These are phyloP conservation scores for Ariolimax columbianus DNA, from an alignment of 2,888 invertebrate species.

Conservation along the genomic window DNA sequence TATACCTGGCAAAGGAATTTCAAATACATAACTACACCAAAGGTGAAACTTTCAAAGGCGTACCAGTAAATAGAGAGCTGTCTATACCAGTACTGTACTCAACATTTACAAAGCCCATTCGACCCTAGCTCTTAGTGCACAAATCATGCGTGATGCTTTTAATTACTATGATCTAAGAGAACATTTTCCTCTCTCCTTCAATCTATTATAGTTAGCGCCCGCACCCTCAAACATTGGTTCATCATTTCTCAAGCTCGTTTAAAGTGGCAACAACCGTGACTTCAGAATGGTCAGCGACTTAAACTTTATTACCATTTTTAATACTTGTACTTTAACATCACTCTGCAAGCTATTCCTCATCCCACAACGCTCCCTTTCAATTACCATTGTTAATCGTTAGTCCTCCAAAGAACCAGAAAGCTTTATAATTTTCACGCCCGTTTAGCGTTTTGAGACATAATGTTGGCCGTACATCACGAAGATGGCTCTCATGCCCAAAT, in stretches of 20 bases:
- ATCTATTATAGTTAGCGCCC: neutral
- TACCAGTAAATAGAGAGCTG: neutral
- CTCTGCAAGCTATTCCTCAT: neutral
- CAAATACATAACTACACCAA: neutral
- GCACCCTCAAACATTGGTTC: neutral
- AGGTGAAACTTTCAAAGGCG: neutral
- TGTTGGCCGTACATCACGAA: neutral
- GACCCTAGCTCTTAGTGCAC: neutral
- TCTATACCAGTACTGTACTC: neutral
- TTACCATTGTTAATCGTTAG: slow-evolving; percentile 5
- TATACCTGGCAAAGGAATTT: neutral
- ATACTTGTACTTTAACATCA: neutral
- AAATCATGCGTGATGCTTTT: neutral
- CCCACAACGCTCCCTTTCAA: neutral
- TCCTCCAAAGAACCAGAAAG: neutral
- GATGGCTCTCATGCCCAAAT: slow-evolving; percentile 1
- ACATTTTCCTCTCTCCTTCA: neutral
- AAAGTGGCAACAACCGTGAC: neutral
- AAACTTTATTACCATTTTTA: neutral
- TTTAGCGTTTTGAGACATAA: slow-evolving; percentile 22
- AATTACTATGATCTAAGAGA: neutral
- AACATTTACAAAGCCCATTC: neutral
- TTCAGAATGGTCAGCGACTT: neutral
- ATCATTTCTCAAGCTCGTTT: neutral
- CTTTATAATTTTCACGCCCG: slow-evolving; percentile 17